Evolutionary conservation across 1,140 invertebrate species (phyloP), one percentile per base, ranked within the genome.

Genomic region (Phortica variegata): DNA sequence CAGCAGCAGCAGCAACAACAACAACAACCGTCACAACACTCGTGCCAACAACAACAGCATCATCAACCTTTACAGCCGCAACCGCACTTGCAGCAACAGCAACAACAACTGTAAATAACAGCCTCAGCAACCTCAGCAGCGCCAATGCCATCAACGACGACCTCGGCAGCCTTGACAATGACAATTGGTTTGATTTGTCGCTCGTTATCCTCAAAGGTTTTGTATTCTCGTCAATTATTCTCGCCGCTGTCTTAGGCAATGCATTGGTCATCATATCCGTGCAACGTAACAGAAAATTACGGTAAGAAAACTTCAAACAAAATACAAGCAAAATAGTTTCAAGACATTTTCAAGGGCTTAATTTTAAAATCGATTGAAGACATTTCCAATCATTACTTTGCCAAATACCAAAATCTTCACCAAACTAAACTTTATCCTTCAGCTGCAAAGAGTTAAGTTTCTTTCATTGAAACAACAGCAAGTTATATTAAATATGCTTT

Each of bases 161-260:
- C 12, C 43, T 10, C 7, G 33, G 3, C 8, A n/a, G 5, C 10
- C 8, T 58, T 23, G 60, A 63, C n/a, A n/a, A 36, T 17, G 70
- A 73, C 13, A 77, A 73, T 58, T 82, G 80, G 81, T 49, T 77
- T 12, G 78, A 81, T 47, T 50, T 80, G 15, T 65, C 87, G 37
- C 60, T 83, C 3, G 76, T 87, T 36, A 78, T 89, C 36, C 59
- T 90, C 40, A 90, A 90, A 62, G 83, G 83, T 2, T 81, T 87
- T 58, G 82, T 89, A 48, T 91, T 93, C 81, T 83, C 83, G 36
- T 83, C 83, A 47, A 93, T 96, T 69, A 95, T 96, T 59, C 79
- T 90, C 26, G 86, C 87, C 40, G 92, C 93, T 0, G 83, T 95
- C 4, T 79, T 95, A 19, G 93, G 93, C 20, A 96, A 93, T 79